Percentiles rank a stretch among this genome's conserved stretches.
phyloP scores from a whole-genome alignment of 2,113 vertebrate genomes.

The Tragulus kanchil region DNA sequence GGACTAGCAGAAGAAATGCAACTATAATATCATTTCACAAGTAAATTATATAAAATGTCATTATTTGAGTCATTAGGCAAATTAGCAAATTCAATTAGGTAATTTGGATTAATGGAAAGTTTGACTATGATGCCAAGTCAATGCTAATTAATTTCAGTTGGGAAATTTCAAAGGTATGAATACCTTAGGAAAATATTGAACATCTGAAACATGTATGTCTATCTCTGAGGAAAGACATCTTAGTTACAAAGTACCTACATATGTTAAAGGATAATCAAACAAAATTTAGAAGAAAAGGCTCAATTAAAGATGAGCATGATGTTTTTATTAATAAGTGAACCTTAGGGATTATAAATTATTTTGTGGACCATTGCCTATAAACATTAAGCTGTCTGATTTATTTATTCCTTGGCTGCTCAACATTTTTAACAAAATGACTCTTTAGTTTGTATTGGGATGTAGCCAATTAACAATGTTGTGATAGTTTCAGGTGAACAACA shows the following conservation, averaged over 20 bases:
- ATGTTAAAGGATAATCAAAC: neutral
- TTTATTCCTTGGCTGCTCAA: neutral
- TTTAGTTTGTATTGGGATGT: neutral
- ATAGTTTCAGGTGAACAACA: neutral
- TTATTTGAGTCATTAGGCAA: conserved; percentile 28
- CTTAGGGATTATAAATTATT: neutral
- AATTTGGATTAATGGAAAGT: conserved; percentile 8
- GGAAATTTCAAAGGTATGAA: conserved; percentile 21
- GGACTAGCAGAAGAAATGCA: neutral
- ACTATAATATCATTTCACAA: neutral
- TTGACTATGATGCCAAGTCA: conserved; percentile 26
- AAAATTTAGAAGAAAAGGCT: conserved; percentile 1
- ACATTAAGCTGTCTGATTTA: neutral
- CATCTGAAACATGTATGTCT: neutral
- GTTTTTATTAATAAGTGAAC: conserved; percentile 1
- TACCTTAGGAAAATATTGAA: neutral
- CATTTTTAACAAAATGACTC: neutral
- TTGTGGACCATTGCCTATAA: neutral
- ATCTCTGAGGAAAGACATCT: neutral
- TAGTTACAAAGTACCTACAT: neutral
- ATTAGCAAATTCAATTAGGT: conserved; percentile 29
- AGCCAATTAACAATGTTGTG: neutral
- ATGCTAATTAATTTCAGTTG: conserved; percentile 28
- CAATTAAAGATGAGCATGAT: neutral
- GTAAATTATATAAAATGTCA: conserved; percentile 38